Base-by-base conservation (phyloP, 2,113 vertebrate genomes). In the Dasyurus viverrinus region DNA sequence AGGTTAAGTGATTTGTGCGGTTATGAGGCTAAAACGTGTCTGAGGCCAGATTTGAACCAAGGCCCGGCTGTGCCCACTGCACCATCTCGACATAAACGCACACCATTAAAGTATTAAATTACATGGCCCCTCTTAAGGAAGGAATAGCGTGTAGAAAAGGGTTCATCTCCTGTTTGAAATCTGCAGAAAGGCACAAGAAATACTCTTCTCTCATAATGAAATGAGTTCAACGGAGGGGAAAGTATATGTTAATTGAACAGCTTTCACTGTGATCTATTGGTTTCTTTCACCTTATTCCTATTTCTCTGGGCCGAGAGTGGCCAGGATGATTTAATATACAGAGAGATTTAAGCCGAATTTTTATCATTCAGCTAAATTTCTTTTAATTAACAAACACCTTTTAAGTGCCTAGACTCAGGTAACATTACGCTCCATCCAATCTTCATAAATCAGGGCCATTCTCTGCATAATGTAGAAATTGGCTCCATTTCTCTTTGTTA, bases 321-420 rank as follows among this genome's bases (percentile, higher is more conserved):
- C 50, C 36, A 95, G n/a, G 93, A 90, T 53, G 95, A 92, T 96
- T 97, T 95, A 89, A 76, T 91, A 92, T 97, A 97, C 22, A 92
- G 27, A 93, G 68, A 89, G 54, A 95, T 93, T 95, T 93, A 93
- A 94, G 6, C 47, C 30, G 90, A 24, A 93, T 90, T 95, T 96
- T 96, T 96, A 95, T 93, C 90, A 95, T 91, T 94, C 42, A 91
- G 48, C 0, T 94, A 90, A 93, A 93, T 92, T 94, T 94, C 14
- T 92, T 94, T 93, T 2, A 92, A 97, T 96, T 97, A 97, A 91
- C 90, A 96, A 95, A 46, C 76, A 92, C 91, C 93, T 93, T 93
- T 95, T 95, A 93, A 96, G 53, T 96, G 47, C n/a, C 54, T 55
- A 89, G 89, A 53, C 55, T 97, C 97, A 25, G 14, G 22, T 89